Evolutionary conservation across 1,140 invertebrate genomes (phyloP), one percentile per base, ranked within the genome.

Genomic region (Drosophila yakuba): DNA sequence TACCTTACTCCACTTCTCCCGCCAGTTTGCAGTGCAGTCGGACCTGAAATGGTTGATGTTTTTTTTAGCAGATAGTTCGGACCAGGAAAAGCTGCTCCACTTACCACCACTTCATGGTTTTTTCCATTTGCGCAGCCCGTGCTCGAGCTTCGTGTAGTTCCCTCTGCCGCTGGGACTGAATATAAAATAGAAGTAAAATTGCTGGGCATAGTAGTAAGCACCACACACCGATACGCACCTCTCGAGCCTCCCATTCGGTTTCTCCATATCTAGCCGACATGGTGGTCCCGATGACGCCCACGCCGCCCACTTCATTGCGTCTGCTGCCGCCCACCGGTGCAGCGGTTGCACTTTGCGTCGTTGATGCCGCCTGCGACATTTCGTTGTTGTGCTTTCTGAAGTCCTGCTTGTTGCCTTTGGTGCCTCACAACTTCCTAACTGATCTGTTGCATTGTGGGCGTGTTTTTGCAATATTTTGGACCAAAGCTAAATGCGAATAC

Each of bases 1-100:
- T 74, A 96, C 96, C 93, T 98, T 98, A 92, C 97, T 98, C 98
- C 98, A 99, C 91, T 99, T 99, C 92, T 98, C 97, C 8, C 98
- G 94, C 91, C 94, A 94, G 74, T 94, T 94, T n/a, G 94, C 93
- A 2, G 94, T 94, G 74, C 94, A 94, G 67, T 94, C 94, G 0
- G 98, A 99, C 98, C 82, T 86, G 50, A 5, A 54, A 25, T 15
- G 15, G 15, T 45, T 7, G 32, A 44, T 45, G 50, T 43, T 41
- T 39, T 55, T 41, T 50, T 60, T 20, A 63, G n/a, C 7, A 47
- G 66, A 69, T 14, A 12, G 15, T 20, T 3, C 12, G 4, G 2
- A 36, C n/a, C 14, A 4, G 5, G 8, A 8, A 15, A 6, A 10
- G 35, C 14, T 12, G 7, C 1, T 14, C n/a, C 10, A 82, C 79